A percentile compares a stretch with the other conserved stretches of the same genome.
Evolutionary conservation across 2,888 invertebrate species (phyloP).

Genomic region (Candidula unifasciata): DNA sequence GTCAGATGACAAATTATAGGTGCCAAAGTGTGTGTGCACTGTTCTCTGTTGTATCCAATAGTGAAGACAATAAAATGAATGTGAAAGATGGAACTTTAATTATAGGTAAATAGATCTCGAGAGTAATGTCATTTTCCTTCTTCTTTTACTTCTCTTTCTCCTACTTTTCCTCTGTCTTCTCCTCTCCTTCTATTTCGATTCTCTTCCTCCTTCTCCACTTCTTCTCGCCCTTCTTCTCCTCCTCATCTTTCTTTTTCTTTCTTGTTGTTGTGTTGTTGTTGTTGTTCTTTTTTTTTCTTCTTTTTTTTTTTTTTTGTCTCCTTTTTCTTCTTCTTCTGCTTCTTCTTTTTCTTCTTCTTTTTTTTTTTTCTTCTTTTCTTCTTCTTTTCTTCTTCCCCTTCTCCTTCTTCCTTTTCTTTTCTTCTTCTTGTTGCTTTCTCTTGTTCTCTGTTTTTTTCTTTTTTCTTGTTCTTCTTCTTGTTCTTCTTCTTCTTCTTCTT

Average conservation of each 20-base stretch:
- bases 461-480: slow-evolving; percentile 4
- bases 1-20: no score
- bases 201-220: not conserved
- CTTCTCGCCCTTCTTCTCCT: not conserved
- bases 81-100: no score
- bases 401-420: not conserved
- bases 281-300: not conserved
- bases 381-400: not conserved
- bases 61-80: no score
- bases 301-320: not conserved
- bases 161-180: slow-evolving; percentile 15
- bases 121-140: no score
- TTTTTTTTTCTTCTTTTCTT: not conserved
- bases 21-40: no score
- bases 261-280: not conserved
- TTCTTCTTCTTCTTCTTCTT: not conserved
- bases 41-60: no score
- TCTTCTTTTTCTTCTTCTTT: slow-evolving; percentile 7
- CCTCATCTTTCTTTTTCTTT: not conserved
- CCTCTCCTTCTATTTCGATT: not conserved
- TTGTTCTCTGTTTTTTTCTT: not conserved
- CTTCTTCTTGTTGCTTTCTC: not conserved
- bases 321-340: no score
- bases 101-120: no score
- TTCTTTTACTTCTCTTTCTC: not conserved